These are phyloP conservation scores for Lordiphosa andalusiaca DNA, from an alignment of 2,888 invertebrate genomes.

Conservation along the genomic window DNA sequence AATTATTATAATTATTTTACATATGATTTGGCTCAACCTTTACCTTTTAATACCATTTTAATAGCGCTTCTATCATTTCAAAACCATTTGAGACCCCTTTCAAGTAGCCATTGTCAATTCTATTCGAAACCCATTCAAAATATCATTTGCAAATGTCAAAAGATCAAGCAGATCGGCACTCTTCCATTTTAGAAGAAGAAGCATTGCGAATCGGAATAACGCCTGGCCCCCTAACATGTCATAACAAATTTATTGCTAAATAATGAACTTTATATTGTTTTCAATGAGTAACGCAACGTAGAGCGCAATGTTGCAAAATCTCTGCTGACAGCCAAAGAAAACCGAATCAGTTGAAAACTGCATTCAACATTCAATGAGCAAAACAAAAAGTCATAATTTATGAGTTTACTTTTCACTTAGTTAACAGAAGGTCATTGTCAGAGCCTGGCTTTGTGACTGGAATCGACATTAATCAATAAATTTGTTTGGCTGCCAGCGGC, in stretches of 20 bases:
- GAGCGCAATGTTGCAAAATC: conserved; percentile 47
- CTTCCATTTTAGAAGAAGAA: conserved; percentile 15
- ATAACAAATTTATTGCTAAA: conserved; percentile 75
- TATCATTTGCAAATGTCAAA: conserved; percentile 42
- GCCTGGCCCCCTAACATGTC: conserved; percentile 40
- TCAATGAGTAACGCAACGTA: conserved; percentile 55
- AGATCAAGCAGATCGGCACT: conserved; percentile 24
- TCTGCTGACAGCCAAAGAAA: conserved; percentile 34
- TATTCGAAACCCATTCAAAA: conserved; percentile 30
- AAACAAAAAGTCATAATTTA: conserved; percentile 47
- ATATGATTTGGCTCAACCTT: too few species aligned
- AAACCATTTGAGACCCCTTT: too few species aligned
- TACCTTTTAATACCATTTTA: too few species aligned
- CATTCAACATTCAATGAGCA: conserved; percentile 29
- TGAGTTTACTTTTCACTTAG: conserved; percentile 49
- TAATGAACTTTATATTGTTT: conserved; percentile 78
- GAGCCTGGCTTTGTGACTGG: conserved; percentile 38
- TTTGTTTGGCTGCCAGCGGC: conserved; percentile 73
- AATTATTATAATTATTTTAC: too few species aligned
- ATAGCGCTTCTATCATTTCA: too few species aligned
- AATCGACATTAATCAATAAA: conserved; percentile 78
- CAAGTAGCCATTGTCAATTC: conserved; percentile 23
- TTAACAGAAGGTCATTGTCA: conserved; percentile 55
- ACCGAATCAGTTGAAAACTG: conserved; percentile 43
- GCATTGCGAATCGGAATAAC: conserved; percentile 34